Conservation (phyloP, 2,888 invertebrate genomes). For the Brenthis daphne region DNA sequence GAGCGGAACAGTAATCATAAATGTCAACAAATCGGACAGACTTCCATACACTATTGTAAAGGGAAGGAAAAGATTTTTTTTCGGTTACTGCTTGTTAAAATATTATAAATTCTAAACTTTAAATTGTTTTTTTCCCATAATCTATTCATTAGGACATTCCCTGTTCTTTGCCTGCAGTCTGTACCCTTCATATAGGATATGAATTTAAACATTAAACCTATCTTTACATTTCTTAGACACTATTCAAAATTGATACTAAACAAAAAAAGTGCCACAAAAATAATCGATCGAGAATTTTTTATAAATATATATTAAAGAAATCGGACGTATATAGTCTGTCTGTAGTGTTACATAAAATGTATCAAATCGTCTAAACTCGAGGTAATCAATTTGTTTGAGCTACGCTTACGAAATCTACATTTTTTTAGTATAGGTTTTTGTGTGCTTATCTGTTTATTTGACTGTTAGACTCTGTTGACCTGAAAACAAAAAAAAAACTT, state of each 20-base stretch:
- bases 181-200: not conserved
- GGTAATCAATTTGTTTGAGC: constrained; percentile 51
- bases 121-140: too few relatives aligned
- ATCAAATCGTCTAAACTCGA: constrained; percentile 40
- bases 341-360: constrained; percentile 18
- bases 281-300: not conserved
- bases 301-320: constrained; percentile 7
- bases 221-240: not conserved
- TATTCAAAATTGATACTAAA: not conserved
- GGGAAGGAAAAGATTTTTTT: too few relatives aligned
- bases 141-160: too few relatives aligned
- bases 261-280: not conserved
- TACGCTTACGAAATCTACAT: constrained; percentile 43
- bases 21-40: too few relatives aligned
- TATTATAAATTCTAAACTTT: too few relatives aligned
- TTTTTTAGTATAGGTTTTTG: constrained; percentile 30
- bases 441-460: constrained; percentile 23
- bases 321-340: constrained; percentile 21
- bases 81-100: too few relatives aligned
- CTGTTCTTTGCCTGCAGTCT: too few relatives aligned
- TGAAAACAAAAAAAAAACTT: constrained; percentile 26
- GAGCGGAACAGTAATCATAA: too few relatives aligned
- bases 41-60: too few relatives aligned
- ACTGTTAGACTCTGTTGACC: constrained; percentile 34
- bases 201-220: not conserved